phyloP scores from a whole-genome alignment of 2,113 vertebrate genomes.

The Narcine bancroftii region DNA sequence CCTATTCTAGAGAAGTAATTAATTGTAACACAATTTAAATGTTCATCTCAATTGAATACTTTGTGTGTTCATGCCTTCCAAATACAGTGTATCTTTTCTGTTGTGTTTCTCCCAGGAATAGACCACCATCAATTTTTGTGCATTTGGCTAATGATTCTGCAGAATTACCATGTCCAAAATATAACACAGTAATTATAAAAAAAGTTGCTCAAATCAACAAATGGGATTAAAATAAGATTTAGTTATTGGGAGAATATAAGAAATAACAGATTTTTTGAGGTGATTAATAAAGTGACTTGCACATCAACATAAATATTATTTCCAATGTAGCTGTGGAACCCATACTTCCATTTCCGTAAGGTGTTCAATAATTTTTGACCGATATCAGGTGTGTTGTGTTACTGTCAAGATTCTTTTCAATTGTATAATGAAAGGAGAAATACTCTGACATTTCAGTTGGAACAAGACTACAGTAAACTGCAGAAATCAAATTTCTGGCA shows the following conservation, averaged over 20 bases:
- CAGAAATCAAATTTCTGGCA: background rate
- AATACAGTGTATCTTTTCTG: background rate
- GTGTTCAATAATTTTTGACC: background rate
- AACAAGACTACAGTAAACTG: background rate
- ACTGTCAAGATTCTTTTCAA: background rate
- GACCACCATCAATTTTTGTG: background rate
- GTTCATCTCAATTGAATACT: background rate
- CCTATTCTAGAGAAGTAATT: background rate
- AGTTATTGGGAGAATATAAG: background rate
- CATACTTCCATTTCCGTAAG: background rate
- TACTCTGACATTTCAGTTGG: background rate
- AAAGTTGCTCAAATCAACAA: background rate
- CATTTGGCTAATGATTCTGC: no score
- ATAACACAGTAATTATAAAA: background rate
- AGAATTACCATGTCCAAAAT: background rate
- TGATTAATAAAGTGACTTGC: background rate
- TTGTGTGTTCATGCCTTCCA: background rate
- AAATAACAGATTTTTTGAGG: background rate
- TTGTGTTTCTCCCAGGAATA: background rate
- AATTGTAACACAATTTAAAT: background rate
- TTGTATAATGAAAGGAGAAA: slow-evolving; percentile 13
- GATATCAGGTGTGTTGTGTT: background rate
- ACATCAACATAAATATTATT: background rate
- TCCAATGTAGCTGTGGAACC: background rate
- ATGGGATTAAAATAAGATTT: background rate